Percentiles rank a stretch among this genome's conserved stretches.
phyloP scores from a whole-genome alignment of 2,888 invertebrate species.

The Papilio gigon region DNA sequence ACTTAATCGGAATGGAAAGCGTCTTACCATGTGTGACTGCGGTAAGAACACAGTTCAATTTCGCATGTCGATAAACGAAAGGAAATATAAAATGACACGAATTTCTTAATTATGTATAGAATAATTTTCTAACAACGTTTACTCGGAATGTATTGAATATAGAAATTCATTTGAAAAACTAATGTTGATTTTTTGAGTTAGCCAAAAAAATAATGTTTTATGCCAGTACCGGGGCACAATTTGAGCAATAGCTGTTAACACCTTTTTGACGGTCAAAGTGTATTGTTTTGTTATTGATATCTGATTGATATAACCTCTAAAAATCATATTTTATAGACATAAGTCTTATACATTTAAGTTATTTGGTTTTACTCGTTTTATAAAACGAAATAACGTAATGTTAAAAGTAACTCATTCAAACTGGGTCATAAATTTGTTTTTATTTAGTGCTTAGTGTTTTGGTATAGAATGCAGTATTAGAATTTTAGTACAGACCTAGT shows the following conservation, averaged over 20 bases:
- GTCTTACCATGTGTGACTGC: no score
- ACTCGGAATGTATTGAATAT: background rate
- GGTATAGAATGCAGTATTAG: no score
- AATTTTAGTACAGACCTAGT: no score
- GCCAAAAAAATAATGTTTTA: conserved; percentile 2
- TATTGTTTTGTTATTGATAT: background rate
- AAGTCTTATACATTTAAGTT: background rate
- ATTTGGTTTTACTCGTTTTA: background rate
- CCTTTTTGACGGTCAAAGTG: conserved; percentile 17
- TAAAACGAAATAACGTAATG: background rate
- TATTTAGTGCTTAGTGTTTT: no score
- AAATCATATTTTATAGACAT: background rate
- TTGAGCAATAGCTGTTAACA: conserved; percentile 24
- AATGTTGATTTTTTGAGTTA: background rate
- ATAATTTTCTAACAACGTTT: background rate
- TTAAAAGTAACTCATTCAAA: no score
- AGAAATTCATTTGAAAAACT: background rate
- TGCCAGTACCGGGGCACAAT: conserved; percentile 5
- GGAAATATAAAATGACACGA: no score
- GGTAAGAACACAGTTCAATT: no score
- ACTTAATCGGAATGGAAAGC: no score
- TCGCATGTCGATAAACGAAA: no score
- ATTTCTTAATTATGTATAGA: no score
- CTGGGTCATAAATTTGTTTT: no score
- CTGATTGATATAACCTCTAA: conserved; percentile 5